Conservation (phyloP, 2,113 vertebrate genomes). For the Nerophis ophidion region DNA sequence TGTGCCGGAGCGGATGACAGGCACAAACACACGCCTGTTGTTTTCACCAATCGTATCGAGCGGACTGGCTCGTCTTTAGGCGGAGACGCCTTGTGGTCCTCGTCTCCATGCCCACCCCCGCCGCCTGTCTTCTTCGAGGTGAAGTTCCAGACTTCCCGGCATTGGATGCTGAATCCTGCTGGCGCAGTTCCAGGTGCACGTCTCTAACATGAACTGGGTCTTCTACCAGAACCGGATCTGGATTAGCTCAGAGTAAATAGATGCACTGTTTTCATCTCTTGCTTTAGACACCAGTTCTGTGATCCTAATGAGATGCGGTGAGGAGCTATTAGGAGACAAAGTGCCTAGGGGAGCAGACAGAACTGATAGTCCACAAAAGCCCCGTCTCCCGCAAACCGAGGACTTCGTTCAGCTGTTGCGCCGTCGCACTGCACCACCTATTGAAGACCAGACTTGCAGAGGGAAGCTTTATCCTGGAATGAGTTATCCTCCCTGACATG, state of each 20-base stretch:
- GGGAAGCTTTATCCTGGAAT: slow-evolving; percentile 16
- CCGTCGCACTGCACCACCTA: slow-evolving; percentile 68
- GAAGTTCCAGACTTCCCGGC: slow-evolving; percentile 30
- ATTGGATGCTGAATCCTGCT: slow-evolving; percentile 29
- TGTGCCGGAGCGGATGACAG: slow-evolving; percentile 13
- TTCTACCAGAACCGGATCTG: slow-evolving; percentile 17
- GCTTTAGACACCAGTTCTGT: slow-evolving; percentile 18
- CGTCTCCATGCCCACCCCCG: slow-evolving; percentile 6
- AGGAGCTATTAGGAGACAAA: slow-evolving; percentile 27
- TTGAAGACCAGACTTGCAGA: slow-evolving; percentile 36
- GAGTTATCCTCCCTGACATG: neutral
- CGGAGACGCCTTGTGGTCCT: slow-evolving; percentile 36
- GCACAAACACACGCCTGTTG: slow-evolving; percentile 26
- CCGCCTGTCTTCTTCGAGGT: slow-evolving; percentile 5
- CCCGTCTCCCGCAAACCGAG: slow-evolving; percentile 36
- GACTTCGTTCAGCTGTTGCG: slow-evolving; percentile 46
- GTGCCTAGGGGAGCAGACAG: slow-evolving; percentile 9
- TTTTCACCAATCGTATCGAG: slow-evolving; percentile 56
- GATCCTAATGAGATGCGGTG: slow-evolving; percentile 54
- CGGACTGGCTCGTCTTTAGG: slow-evolving; percentile 33
- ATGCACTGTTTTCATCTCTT: neutral
- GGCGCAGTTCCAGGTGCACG: slow-evolving; percentile 18
- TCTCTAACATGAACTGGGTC: slow-evolving; percentile 8
- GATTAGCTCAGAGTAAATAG: neutral
- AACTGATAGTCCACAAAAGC: neutral